Percentiles rank a stretch among this genome's conserved stretches.
Conservation (phyloP, 2,888 invertebrate species). For the Melinopterus prodromus region DNA sequence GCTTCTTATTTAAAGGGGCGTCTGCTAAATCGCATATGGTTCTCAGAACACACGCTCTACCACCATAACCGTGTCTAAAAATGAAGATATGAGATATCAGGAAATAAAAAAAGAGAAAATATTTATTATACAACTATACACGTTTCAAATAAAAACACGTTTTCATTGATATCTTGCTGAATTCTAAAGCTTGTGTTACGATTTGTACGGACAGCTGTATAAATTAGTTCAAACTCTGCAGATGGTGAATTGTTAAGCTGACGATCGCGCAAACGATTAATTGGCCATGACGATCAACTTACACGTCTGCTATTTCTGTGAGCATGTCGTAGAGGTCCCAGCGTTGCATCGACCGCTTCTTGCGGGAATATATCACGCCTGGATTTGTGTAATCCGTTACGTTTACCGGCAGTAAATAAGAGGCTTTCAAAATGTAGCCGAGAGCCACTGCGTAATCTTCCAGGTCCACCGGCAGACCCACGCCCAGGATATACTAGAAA, state of each 20-base stretch:
- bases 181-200: too few species aligned
- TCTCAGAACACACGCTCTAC: conserved; percentile 71
- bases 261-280: conserved; percentile 6
- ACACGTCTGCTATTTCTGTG: conserved; percentile 69
- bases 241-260: too few species aligned
- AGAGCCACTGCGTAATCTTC: conserved; percentile 59
- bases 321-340: conserved; percentile 75
- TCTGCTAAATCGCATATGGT: conserved; percentile 74
- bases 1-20: conserved; percentile 66
- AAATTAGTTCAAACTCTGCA: too few species aligned
- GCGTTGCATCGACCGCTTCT: conserved; percentile 55
- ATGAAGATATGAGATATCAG: neutral
- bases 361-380: conserved; percentile 42
- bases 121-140: neutral
- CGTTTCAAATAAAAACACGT: too few species aligned
- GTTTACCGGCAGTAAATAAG: conserved; percentile 54
- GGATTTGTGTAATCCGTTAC: conserved; percentile 48
- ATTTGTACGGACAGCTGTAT: too few species aligned
- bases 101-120: neutral
- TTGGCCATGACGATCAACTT: conserved; percentile 40
- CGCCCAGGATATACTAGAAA: conserved; percentile 61
- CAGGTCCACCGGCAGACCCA: conserved; percentile 63
- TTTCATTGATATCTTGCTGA: too few species aligned
- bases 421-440: conserved; percentile 61
- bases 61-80: conserved; percentile 65